These are phyloP conservation scores for Lissocephala sabroskyi DNA, from an alignment of 2,888 invertebrate species.

Conservation along the genomic window DNA sequence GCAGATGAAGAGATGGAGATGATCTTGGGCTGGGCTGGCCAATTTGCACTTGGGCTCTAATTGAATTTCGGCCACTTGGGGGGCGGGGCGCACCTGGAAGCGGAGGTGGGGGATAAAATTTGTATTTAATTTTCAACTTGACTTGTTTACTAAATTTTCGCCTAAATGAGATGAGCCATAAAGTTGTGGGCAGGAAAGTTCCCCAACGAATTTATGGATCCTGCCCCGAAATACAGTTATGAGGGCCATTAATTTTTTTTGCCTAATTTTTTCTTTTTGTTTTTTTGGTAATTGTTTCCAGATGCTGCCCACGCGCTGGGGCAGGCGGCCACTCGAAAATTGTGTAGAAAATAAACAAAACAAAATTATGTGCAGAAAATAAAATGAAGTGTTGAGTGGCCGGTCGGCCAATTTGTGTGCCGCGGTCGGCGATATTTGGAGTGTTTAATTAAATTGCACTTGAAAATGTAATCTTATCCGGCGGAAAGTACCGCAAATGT, in stretches of 20 bases:
- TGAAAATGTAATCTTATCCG: too few species aligned
- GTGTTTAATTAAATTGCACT: too few species aligned
- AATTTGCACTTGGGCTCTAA: conserved; percentile 55
- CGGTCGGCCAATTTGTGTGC: background rate
- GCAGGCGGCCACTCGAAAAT: conserved; percentile 18
- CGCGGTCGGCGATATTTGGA: background rate
- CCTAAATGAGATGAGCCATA: background rate
- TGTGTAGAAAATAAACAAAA: conserved; percentile 49
- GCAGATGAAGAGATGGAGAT: conserved; percentile 25
- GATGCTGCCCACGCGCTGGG: conserved; percentile 18
- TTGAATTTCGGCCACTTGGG: conserved; percentile 40
- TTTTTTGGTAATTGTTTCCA: conserved; percentile 22
- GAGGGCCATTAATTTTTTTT: too few species aligned
- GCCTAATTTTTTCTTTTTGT: background rate
- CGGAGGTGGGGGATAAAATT: too few species aligned
- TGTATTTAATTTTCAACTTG: too few species aligned
- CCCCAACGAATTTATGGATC: conserved; percentile 22
- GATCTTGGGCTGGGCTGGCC: conserved; percentile 34
- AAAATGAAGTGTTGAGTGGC: conserved; percentile 54
- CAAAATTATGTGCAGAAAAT: conserved; percentile 42
- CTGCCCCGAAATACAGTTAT: conserved; percentile 1
- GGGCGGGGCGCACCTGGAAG: too few species aligned
- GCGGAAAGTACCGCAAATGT: too few species aligned
- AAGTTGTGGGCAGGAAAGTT: conserved; percentile 15
- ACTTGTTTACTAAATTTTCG: background rate